Percentiles rank a stretch among this genome's conserved stretches.
Conservation (phyloP, 1,140 invertebrate genomes). For the Spodoptera litura region DNA sequence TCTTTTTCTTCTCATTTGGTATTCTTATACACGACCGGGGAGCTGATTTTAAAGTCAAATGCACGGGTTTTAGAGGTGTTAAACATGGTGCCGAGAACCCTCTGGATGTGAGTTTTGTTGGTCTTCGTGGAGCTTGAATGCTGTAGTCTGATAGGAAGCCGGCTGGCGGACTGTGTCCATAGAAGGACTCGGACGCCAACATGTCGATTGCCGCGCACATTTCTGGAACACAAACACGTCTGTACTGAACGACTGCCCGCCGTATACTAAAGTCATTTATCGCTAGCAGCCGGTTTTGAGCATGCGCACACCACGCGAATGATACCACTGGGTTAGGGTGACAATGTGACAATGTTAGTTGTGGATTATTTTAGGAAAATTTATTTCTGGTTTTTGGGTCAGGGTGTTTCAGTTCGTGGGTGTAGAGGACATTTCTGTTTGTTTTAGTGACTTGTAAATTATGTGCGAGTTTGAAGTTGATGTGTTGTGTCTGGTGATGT, state of each 20-base stretch:
- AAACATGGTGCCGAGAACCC: constrained; percentile 75
- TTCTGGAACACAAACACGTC: constrained; percentile 65
- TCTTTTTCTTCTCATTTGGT: constrained; percentile 87
- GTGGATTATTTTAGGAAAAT: constrained; percentile 42
- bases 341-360: constrained; percentile 63
- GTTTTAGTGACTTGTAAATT: not conserved
- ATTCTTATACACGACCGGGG: constrained; percentile 75
- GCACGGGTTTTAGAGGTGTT: constrained; percentile 74
- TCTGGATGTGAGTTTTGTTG: constrained; percentile 68
- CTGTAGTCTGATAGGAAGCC: constrained; percentile 87
- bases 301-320: constrained; percentile 65
- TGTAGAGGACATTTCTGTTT: constrained; percentile 4
- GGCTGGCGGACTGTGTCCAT: constrained; percentile 88
- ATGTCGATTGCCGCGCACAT: constrained; percentile 86
- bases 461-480: not conserved
- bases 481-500: not conserved
- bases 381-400: constrained; percentile 33
- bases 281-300: constrained; percentile 61
- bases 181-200: constrained; percentile 90
- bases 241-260: constrained; percentile 47
- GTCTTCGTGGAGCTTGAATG: constrained; percentile 63
- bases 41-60: constrained; percentile 72
- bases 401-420: constrained; percentile 15
- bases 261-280: constrained; percentile 72
- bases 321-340: constrained; percentile 63